These are phyloP conservation scores for Tetranychus piercei DNA, from an alignment of 2,888 invertebrate species.

Conservation along the genomic window DNA sequence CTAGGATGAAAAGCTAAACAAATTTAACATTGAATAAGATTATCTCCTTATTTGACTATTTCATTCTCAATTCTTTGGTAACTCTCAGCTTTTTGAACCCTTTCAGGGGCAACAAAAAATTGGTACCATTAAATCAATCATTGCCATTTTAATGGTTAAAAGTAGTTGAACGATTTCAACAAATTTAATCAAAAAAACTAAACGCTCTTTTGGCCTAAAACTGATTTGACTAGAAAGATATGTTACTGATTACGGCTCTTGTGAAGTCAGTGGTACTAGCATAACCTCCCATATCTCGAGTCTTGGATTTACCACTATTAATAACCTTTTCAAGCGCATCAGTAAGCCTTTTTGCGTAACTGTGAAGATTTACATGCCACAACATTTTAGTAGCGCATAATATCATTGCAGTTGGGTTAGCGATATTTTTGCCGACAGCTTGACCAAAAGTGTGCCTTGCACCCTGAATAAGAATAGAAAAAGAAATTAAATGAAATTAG, in stretches of 20 bases:
- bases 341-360: constrained; percentile 61
- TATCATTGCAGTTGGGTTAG: constrained; percentile 93
- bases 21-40: too few species aligned
- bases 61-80: too few species aligned
- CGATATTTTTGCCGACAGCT: constrained; percentile 82
- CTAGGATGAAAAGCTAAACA: too few species aligned
- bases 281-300: constrained; percentile 88
- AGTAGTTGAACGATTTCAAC: too few species aligned
- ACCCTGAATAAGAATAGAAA: constrained; percentile 44
- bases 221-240: constrained; percentile 4
- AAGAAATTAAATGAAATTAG: constrained; percentile 6
- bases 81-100: too few species aligned
- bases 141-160: too few species aligned
- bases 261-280: constrained; percentile 85
- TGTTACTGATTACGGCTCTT: constrained; percentile 51
- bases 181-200: too few species aligned
- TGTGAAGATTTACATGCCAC: constrained; percentile 70
- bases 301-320: constrained; percentile 62
- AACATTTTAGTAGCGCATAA: constrained; percentile 78
- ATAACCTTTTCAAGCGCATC: constrained; percentile 64
- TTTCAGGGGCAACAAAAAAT: too few species aligned
- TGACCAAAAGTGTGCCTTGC: constrained; percentile 88
- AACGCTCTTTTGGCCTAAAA: too few species aligned
- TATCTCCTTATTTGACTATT: too few species aligned
- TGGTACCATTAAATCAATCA: too few species aligned